Evolutionary conservation across 2,888 invertebrate species (phyloP), one percentile per base, ranked within the genome.

Genomic region (Protophormia terraenovae): DNA sequence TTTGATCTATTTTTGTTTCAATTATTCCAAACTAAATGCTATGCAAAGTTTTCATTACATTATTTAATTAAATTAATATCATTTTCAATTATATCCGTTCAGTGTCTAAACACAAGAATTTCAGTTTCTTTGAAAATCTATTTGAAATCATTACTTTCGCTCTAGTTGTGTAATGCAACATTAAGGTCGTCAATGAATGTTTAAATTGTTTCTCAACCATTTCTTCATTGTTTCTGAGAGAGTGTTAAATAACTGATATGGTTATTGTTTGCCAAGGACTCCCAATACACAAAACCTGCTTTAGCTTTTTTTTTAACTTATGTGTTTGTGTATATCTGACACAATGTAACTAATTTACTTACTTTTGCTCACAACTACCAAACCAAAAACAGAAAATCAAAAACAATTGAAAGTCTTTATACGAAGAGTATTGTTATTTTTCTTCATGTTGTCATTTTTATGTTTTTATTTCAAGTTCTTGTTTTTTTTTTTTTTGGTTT

Each of bases 351-450:
- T 71, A 3, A 69, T 55, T 38, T 53, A 55, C 35, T 38, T n/a
- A n/a, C n/a, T n/a, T n/a, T 53, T 35, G 8, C 50, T 35, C 14
- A 22, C 24, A 16, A 22, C 55, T 38, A 64, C 38, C n/a, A 27
- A 24, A 27, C 6, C 19, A 22, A 58, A 22, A 41, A 41, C 19
- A n/a, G 22, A 22, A 58, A 27, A 77, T 77, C 58, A 77, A 76
- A 27, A 47, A 67, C 58, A 35, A 77, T 67, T 47, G 58, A 67
- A 66, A 58, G 67, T 77, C 41, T 45, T 76, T 75, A 45, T 41
- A 16, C 22, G 7, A n/a, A n/a, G n/a, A 32, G n/a, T 29, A 22
- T 35, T 22, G 14, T 50, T 24, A 7, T 10, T 12, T 45, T n/a
- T 45, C 38, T 16, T n/a, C 12, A n/a, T n/a, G n/a, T 67, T 19